Evolutionary conservation across 2,888 invertebrate genomes (phyloP).

Genomic region (Quadroppia sp.): DNA sequence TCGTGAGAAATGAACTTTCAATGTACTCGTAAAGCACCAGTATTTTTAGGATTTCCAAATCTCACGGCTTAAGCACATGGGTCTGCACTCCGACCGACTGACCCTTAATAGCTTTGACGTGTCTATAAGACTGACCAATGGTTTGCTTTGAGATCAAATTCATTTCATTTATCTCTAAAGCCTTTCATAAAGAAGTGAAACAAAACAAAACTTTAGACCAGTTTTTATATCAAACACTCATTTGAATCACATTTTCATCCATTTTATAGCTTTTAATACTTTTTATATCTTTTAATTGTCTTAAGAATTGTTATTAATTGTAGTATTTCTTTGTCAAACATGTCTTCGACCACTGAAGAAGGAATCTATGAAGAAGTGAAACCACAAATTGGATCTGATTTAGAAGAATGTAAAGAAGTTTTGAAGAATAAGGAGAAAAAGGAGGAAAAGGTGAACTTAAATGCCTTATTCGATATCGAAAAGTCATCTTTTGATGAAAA

Average conservation of each 20-base stretch:
- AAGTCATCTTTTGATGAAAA: not conserved
- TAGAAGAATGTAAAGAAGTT: too few relatives aligned
- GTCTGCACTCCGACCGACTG: constrained; percentile 20
- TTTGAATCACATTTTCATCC: not conserved
- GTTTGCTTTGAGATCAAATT: not conserved
- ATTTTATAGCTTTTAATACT: not conserved
- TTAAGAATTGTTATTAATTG: not conserved
- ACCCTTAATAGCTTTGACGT: constrained; percentile 6
- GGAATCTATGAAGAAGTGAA: too few relatives aligned
- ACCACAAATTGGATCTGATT: too few relatives aligned
- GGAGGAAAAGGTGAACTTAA: not conserved
- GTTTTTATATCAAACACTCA: constrained; percentile 11
- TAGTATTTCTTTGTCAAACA: not conserved
- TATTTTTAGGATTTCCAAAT: not conserved
- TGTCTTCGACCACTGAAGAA: not conserved
- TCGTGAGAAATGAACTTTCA: constrained; percentile 2
- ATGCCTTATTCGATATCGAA: constrained; percentile 11
- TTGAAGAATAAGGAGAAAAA: not conserved
- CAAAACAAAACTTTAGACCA: not conserved
- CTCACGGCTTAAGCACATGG: not conserved
- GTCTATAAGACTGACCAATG: not conserved
- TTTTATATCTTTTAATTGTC: not conserved
- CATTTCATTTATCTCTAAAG: not conserved
- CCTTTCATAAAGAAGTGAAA: too few relatives aligned
- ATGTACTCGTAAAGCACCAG: not conserved